Percentiles rank a stretch among this genome's conserved stretches.
Evolutionary conservation across 1,140 invertebrate species (phyloP).

Genomic region (Mya arenaria): DNA sequence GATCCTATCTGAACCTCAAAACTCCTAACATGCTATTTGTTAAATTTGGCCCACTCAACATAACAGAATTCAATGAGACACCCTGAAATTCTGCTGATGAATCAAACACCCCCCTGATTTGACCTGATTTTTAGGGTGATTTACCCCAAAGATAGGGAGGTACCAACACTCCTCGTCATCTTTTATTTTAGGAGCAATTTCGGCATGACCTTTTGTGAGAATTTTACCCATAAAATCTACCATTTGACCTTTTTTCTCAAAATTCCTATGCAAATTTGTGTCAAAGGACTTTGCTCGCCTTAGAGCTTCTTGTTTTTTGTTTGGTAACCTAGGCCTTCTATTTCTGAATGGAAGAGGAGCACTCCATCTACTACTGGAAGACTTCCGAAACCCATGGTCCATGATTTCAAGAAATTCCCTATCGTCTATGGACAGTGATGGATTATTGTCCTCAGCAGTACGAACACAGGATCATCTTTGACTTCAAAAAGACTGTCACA

Average conservation of each 20-base stretch:
- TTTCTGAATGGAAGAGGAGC: slow-evolving; percentile 29
- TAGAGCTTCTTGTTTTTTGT: neutral
- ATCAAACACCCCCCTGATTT: slow-evolving; percentile 37
- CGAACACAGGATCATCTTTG: slow-evolving; percentile 12
- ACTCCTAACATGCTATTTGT: slow-evolving; percentile 62
- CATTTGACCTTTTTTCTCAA: slow-evolving; percentile 20
- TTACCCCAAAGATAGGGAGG: slow-evolving; percentile 46
- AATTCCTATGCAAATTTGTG: neutral
- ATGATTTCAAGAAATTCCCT: slow-evolving; percentile 56
- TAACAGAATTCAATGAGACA: slow-evolving; percentile 5
- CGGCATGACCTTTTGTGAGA: slow-evolving; percentile 28
- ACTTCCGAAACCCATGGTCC: slow-evolving; percentile 17
- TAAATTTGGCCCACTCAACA: slow-evolving; percentile 73
- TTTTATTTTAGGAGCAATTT: slow-evolving; percentile 17
- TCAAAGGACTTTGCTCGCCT: neutral
- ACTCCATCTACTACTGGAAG: slow-evolving; percentile 35
- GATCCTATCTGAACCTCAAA: slow-evolving; percentile 3
- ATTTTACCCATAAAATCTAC: slow-evolving; percentile 40
- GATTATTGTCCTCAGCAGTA: slow-evolving; percentile 30
- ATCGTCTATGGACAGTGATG: slow-evolving; percentile 41
- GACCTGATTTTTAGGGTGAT: slow-evolving; percentile 21
- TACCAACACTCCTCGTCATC: slow-evolving; percentile 38
- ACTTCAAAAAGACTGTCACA: neutral
- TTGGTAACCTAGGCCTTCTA: neutral
- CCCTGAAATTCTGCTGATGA: slow-evolving; percentile 11